phyloP scores from a whole-genome alignment of 23 tunicate species.

The Aplidium turbinatum region DNA sequence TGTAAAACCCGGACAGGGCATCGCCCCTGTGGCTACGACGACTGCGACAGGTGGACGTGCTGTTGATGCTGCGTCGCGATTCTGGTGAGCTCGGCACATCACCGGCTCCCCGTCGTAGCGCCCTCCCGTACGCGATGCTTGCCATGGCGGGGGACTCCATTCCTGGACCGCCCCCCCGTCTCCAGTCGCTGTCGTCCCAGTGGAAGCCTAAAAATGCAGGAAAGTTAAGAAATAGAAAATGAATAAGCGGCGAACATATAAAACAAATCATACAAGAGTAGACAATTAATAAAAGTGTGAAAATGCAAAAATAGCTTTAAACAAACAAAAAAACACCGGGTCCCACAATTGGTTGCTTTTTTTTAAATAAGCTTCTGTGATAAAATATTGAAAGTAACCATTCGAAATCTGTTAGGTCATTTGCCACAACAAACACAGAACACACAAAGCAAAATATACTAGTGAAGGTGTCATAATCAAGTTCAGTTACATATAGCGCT shows the following conservation, averaged over 20 bases:
- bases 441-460: too few relatives aligned
- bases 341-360: background rate
- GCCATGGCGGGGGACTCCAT: slow-evolving; percentile 32
- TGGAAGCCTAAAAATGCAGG: slow-evolving; percentile 23
- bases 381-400: too few relatives aligned
- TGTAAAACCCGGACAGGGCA: slow-evolving; percentile 64
- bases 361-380: too few relatives aligned
- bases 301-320: background rate
- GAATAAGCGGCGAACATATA: too few relatives aligned
- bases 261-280: too few relatives aligned
- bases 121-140: slow-evolving; percentile 8
- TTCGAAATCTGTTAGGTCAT: too few relatives aligned
- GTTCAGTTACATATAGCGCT: too few relatives aligned
- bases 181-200: slow-evolving; percentile 63
- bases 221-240: background rate
- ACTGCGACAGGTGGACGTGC: slow-evolving; percentile 51
- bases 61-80: slow-evolving; percentile 50
- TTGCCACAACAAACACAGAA: too few relatives aligned
- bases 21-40: slow-evolving; percentile 63
- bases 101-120: background rate
- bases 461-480: too few relatives aligned
- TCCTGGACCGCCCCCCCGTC: slow-evolving; percentile 34
- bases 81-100: slow-evolving; percentile 46
- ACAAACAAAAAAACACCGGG: background rate
- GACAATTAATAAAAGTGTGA: background rate